phyloP scores from a whole-genome alignment of 2,888 invertebrate species.

The Chouioia cunea region DNA sequence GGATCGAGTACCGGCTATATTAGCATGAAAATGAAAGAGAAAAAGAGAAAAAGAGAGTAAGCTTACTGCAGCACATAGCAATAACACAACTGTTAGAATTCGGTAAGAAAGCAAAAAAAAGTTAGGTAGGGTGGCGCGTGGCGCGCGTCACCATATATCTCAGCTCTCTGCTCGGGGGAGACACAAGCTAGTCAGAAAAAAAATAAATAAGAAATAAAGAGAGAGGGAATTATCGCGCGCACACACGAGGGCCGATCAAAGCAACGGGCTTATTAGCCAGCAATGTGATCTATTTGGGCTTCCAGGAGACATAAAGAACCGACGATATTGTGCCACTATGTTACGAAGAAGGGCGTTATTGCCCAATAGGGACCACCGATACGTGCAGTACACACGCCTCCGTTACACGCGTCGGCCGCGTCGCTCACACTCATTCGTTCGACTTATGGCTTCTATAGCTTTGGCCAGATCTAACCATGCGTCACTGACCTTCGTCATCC shows the following conservation, averaged over 20 bases:
- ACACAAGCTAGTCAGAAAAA: constrained; percentile 41
- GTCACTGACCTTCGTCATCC: constrained; percentile 23
- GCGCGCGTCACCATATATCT: constrained; percentile 23
- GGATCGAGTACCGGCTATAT: constrained; percentile 64
- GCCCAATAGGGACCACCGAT: constrained; percentile 63
- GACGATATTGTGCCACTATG: constrained; percentile 65
- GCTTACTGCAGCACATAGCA: constrained; percentile 49
- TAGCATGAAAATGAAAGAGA: constrained; percentile 63
- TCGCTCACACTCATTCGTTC: constrained; percentile 8
- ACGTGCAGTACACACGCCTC: too few relatives aligned
- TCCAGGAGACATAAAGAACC: constrained; percentile 64
- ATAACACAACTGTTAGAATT: constrained; percentile 65
- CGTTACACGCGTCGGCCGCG: too few relatives aligned
- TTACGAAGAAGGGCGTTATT: constrained; percentile 66
- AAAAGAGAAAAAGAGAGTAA: constrained; percentile 45
- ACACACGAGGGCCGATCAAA: constrained; percentile 53
- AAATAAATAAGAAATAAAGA: constrained; percentile 25
- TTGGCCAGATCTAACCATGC: constrained; percentile 47
- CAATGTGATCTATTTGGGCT: constrained; percentile 68
- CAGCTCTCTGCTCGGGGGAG: constrained; percentile 19
- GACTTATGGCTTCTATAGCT: constrained; percentile 56
- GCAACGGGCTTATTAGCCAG: constrained; percentile 67
- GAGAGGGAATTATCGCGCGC: constrained; percentile 44
- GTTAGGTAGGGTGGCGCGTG: constrained; percentile 48
- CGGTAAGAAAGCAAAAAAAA: constrained; percentile 63